These are phyloP conservation scores for Apodemus agrarius DNA, from an alignment of 2,797 vertebrate species.

Conservation along the genomic window DNA sequence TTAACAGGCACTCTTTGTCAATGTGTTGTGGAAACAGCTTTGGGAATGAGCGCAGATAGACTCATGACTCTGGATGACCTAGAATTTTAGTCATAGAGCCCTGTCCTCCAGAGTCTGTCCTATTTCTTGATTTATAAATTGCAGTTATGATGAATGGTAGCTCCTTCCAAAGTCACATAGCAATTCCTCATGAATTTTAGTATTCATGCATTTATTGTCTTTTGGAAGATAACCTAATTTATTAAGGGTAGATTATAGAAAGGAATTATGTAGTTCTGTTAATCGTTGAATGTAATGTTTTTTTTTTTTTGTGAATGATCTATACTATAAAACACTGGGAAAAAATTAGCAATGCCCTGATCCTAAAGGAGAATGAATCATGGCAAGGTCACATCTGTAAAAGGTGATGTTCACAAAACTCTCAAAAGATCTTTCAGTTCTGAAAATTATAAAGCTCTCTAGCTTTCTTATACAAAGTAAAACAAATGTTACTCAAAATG, in stretches of 20 bases:
- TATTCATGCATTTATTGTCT: not conserved
- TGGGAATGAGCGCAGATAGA: constrained; percentile 16
- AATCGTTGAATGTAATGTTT: not conserved
- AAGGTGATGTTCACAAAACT: not conserved
- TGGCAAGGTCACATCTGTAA: not conserved
- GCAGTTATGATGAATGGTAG: not conserved
- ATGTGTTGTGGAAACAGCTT: constrained; percentile 46
- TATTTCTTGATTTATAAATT: constrained; percentile 11
- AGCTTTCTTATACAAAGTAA: not conserved
- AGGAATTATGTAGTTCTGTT: not conserved
- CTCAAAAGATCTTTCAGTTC: constrained; percentile 17
- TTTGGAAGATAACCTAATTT: not conserved
- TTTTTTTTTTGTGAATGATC: not conserved
- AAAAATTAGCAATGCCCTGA: not conserved
- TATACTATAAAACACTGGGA: not conserved
- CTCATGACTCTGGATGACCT: not conserved
- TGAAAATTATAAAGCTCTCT: not conserved
- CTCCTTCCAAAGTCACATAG: not conserved
- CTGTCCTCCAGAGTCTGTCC: not conserved
- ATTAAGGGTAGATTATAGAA: not conserved
- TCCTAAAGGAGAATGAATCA: not conserved
- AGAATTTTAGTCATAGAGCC: not conserved
- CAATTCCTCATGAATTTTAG: not conserved
- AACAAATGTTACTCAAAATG: not conserved
- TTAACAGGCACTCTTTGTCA: constrained; percentile 29